Conservation (phyloP, 2,888 invertebrate genomes). For the Lasius platythorax region DNA sequence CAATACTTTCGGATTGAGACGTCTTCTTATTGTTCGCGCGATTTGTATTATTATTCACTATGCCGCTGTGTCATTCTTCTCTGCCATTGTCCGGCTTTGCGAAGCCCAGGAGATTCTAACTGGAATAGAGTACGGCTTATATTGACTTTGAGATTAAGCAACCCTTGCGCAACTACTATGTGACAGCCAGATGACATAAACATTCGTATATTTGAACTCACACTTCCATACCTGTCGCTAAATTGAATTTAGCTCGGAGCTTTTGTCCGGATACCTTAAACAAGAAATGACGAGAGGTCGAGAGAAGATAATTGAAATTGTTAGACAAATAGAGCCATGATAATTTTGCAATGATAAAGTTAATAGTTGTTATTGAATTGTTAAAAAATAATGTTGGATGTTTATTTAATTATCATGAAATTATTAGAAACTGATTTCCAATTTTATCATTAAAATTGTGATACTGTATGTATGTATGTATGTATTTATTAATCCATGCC, state of each 20-base stretch:
- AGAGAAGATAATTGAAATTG: constrained; percentile 2
- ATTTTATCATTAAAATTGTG: neutral
- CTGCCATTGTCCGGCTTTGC: constrained; percentile 18
- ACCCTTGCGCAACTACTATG: neutral
- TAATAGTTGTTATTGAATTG: neutral
- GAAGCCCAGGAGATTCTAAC: constrained; percentile 17
- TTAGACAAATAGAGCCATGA: neutral
- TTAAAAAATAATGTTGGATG: neutral
- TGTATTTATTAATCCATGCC: too few relatives aligned
- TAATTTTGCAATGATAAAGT: neutral
- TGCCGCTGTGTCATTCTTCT: neutral
- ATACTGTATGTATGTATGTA: too few relatives aligned
- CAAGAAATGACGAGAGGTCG: neutral
- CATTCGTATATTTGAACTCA: neutral
- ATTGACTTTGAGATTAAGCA: constrained; percentile 40
- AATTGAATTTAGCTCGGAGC: constrained; percentile 29
- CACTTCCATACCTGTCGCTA: neutral
- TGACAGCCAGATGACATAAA: neutral
- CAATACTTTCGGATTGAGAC: constrained; percentile 8
- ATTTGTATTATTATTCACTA: constrained; percentile 30
- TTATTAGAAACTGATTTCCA: neutral
- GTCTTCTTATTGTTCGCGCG: constrained; percentile 15
- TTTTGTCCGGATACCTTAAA: constrained; percentile 4
- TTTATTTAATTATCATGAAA: neutral
- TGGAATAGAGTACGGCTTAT: constrained; percentile 5